phyloP scores from a whole-genome alignment of 2,113 vertebrate species.

The Porphyrio hochstetteri region DNA sequence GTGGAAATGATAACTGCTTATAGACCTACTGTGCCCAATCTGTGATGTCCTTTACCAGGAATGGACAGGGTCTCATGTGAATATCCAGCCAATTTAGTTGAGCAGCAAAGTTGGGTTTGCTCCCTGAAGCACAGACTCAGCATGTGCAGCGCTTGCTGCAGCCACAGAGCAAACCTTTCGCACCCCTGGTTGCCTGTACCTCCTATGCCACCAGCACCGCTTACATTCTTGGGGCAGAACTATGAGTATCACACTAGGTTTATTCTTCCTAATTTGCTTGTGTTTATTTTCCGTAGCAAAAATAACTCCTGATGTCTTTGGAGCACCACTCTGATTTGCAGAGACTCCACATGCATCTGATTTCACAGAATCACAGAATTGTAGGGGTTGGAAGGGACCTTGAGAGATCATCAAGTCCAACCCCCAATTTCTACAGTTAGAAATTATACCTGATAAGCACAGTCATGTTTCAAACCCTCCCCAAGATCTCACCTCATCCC shows the following conservation, averaged over 20 bases:
- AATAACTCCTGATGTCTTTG: neutral
- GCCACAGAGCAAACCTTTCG: neutral
- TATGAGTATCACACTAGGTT: neutral
- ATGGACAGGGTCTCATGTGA: fast-evolving
- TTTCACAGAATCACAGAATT: neutral
- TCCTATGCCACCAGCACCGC: fast-evolving
- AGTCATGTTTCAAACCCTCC: neutral
- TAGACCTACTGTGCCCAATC: neutral
- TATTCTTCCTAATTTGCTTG: neutral
- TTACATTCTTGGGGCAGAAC: neutral
- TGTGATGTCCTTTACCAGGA: neutral
- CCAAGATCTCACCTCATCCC: neutral
- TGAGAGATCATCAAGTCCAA: too few relatives aligned
- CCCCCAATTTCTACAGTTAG: neutral
- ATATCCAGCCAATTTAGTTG: neutral
- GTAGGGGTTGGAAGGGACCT: too few relatives aligned
- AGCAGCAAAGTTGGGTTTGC: neutral
- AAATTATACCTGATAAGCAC: neutral
- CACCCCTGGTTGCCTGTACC: neutral
- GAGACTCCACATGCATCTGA: neutral
- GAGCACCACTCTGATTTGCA: neutral
- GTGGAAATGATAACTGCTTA: neutral
- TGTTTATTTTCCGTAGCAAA: neutral
- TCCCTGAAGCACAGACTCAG: neutral
- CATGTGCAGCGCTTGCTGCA: neutral